Percentiles rank a stretch among this genome's conserved stretches.
Conservation (phyloP, 2,797 vertebrate genomes). For the Serranus cabrilla region DNA sequence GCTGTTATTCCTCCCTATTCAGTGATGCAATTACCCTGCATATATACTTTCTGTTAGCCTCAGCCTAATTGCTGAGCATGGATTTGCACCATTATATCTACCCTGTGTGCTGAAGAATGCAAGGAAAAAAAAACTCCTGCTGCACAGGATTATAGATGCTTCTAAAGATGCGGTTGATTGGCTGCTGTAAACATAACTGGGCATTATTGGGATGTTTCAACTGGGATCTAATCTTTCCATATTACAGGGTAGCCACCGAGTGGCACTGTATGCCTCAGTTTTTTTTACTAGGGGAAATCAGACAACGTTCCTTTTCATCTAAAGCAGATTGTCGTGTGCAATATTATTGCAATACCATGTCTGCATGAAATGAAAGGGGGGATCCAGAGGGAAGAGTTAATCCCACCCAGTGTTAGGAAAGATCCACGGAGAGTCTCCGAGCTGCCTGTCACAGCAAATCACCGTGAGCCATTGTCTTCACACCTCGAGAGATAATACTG, state of each 20-base stretch:
- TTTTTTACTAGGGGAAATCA: conserved; percentile 30
- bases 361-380: conserved; percentile 16
- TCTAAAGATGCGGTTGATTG: conserved; percentile 28
- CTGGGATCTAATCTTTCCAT: conserved; percentile 20
- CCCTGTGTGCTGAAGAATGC: conserved; percentile 14
- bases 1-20: conserved; percentile 44
- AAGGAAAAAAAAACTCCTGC: conserved; percentile 11
- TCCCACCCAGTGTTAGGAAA: conserved; percentile 24
- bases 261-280: conserved; percentile 65
- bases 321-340: conserved; percentile 15
- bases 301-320: conserved; percentile 10
- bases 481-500: conserved; percentile 36
- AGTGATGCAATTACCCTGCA: conserved; percentile 49
- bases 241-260: conserved; percentile 49
- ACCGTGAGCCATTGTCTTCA: conserved; percentile 23
- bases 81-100: conserved; percentile 22
- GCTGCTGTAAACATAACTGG: conserved; percentile 29
- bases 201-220: conserved; percentile 40
- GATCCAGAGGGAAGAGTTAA: conserved; percentile 39
- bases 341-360: conserved; percentile 18
- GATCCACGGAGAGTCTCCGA: conserved; percentile 6
- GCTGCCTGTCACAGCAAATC: conserved; percentile 31
- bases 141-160: conserved; percentile 19
- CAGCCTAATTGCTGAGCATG: conserved; percentile 60
- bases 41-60: conserved; percentile 25